phyloP scores from a whole-genome alignment of 2,888 invertebrate genomes.

The Saturnia japonica region DNA sequence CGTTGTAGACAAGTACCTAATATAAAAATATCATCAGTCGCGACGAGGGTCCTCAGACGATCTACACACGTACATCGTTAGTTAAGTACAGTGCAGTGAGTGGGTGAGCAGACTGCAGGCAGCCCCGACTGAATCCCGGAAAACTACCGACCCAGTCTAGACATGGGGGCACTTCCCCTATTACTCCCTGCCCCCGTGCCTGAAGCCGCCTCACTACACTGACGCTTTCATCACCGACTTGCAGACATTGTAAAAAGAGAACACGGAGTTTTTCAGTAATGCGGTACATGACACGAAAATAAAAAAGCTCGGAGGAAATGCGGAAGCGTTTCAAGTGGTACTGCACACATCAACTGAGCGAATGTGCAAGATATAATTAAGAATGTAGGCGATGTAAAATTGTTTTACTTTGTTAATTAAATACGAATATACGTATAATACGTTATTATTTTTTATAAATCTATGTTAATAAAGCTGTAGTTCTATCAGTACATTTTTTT shows the following conservation, averaged over 20 bases:
- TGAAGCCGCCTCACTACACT: constrained; percentile 48
- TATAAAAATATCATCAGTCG: constrained; percentile 68
- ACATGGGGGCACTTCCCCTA: constrained; percentile 80
- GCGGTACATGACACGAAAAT: constrained; percentile 60
- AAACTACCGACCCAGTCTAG: constrained; percentile 83
- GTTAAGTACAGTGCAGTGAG: constrained; percentile 71
- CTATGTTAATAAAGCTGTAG: no score
- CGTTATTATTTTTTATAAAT: no score
- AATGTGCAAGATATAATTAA: background rate
- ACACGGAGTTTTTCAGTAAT: constrained; percentile 69
- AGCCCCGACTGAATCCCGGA: constrained; percentile 80
- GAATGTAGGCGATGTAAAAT: background rate
- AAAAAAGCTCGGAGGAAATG: constrained; percentile 47
- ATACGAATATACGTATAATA: no score
- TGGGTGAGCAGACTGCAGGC: constrained; percentile 79
- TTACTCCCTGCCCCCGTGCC: constrained; percentile 42
- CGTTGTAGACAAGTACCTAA: constrained; percentile 60
- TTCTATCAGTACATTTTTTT: no score
- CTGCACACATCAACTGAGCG: constrained; percentile 13
- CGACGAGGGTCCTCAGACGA: constrained; percentile 75
- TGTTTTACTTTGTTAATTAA: background rate
- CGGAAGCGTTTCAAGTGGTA: constrained; percentile 38
- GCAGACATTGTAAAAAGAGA: constrained; percentile 75
- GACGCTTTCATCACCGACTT: constrained; percentile 73
- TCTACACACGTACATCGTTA: constrained; percentile 21